Evolutionary conservation across 2,888 invertebrate genomes (phyloP), one percentile per base, ranked within the genome.

Genomic region (Herminia tarsipennalis): DNA sequence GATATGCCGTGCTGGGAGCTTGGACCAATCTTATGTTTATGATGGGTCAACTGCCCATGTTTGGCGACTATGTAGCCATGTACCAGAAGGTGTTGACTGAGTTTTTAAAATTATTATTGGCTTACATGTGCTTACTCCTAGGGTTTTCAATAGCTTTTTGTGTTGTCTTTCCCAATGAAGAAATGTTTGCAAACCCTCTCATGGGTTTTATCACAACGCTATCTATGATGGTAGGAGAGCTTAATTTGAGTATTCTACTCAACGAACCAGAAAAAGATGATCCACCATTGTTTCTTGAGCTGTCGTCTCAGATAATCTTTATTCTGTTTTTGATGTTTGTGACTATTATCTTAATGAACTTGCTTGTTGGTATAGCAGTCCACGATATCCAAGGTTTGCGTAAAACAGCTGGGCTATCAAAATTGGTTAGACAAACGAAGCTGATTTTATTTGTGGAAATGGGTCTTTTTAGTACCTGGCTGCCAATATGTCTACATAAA

Each of bases 21-120:
- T 97, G 97, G 97, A 96, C 96, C 1, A 96, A 97, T 80, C 91
- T 97, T 10, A 96, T 97, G 96, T 78, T 96, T 36, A 96, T 97
- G 95, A 95, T 97, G 76, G 97, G 97, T 2, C 96, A 97, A 69
- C 85, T 97, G 33, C 97, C 97, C 0, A 94, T 96, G 79, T 96
- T 97, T 69, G 97, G 97, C 27, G 95, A 97, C 18, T 97, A 97
- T 74, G 97, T 97, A 0, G 97, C 97, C 0, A 97, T 97, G 97
- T 97, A 97, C 65, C 96, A 96, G 1, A 94, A 96, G 76, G 96
- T 97, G 0, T 94, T 96, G 65, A 95, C 94, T 1, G 97, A 97
- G 82, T 97, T 97, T 65, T 94, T 96, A 14, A 96, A 97, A 72
- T 86, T 97, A 8, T 92, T 97, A 17, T 84, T 96, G 64, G 97